Evolutionary conservation across 64 coral and sea anemone species (phyloP).

Genomic region (Hydrozoanthus tunicans): DNA sequence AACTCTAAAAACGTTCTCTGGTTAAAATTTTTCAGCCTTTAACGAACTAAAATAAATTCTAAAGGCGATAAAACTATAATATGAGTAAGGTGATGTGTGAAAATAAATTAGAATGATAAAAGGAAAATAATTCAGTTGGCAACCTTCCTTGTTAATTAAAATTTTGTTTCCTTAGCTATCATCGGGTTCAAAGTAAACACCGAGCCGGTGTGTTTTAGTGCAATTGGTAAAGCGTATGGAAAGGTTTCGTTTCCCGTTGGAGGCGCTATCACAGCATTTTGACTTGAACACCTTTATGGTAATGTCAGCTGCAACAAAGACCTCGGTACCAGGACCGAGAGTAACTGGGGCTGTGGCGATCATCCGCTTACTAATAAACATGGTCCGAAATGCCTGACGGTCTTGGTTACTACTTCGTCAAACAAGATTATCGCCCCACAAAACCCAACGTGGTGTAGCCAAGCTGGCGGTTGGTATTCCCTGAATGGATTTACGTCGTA

Average conservation of each 20-base stretch:
- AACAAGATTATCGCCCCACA: neutral
- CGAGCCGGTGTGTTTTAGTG: neutral
- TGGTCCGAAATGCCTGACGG: neutral
- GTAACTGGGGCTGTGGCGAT: slow-evolving; percentile 14
- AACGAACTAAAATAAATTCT: no score
- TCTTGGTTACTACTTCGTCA: neutral
- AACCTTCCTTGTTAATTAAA: neutral
- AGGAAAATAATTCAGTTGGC: no score
- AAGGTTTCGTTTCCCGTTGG: neutral
- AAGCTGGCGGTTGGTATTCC: neutral
- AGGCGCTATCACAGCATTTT: neutral
- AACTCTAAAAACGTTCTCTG: no score
- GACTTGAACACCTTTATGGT: neutral
- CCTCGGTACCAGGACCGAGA: neutral
- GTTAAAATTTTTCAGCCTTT: no score
- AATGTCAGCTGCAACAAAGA: slow-evolving; percentile 1
- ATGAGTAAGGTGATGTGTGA: no score
- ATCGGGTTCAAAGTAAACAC: neutral
- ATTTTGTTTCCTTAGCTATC: neutral
- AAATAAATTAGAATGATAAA: no score
- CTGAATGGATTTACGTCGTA: neutral
- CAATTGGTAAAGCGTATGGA: neutral
- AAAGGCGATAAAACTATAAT: no score
- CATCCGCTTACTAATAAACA: neutral
- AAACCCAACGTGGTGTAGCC: neutral